These are phyloP conservation scores for Steinernema khuongi DNA, from an alignment of 1,140 invertebrate genomes.

Conservation along the genomic window DNA sequence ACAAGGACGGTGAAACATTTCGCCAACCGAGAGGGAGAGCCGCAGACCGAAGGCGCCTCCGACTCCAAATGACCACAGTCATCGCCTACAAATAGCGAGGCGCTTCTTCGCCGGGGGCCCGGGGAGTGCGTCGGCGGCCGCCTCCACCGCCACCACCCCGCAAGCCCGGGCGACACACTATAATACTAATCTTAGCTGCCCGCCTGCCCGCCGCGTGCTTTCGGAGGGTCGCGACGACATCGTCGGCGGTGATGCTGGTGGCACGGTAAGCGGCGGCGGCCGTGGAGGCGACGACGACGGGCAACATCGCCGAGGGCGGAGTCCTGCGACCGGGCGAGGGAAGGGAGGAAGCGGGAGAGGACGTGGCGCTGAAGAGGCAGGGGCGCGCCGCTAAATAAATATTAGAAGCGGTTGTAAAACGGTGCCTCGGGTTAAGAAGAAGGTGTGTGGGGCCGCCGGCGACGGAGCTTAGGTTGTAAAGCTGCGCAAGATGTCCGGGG, in stretches of 20 bases:
- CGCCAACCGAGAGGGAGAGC: background rate
- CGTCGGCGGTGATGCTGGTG: background rate
- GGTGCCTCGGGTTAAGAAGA: too few relatives aligned
- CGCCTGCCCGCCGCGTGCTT: background rate
- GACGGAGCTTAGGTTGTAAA: background rate
- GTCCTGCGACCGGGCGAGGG: background rate
- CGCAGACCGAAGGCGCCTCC: background rate
- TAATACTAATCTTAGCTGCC: conserved; percentile 4
- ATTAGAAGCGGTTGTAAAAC: conserved; percentile 15
- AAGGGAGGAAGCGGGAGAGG: background rate
- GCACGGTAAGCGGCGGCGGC: background rate
- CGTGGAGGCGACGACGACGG: background rate
- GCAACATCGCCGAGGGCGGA: background rate
- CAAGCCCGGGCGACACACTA: background rate
- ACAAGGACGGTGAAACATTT: background rate
- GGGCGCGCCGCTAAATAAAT: background rate
- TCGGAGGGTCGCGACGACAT: background rate
- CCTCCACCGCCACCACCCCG: conserved; percentile 9
- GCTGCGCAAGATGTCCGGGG: background rate
- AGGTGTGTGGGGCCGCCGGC: background rate
- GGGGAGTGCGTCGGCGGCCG: background rate
- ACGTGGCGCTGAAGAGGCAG: background rate
- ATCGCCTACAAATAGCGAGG: conserved; percentile 3
- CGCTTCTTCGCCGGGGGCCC: background rate
- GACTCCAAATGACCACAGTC: conserved; percentile 5